Conservation (phyloP, 64 coral and sea anemone species). For the Montipora capricornis region DNA sequence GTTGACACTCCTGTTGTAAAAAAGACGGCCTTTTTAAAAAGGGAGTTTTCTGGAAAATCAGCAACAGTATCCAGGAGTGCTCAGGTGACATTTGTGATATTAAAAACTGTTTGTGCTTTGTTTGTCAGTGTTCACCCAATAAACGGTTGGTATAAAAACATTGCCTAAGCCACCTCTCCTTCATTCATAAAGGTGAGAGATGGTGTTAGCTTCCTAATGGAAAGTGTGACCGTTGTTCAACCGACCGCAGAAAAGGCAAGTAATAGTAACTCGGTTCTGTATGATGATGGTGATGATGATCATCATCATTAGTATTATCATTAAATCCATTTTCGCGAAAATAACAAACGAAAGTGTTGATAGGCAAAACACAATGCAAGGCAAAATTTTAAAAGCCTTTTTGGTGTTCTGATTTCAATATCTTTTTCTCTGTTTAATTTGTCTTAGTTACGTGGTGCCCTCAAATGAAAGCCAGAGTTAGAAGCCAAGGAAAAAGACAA, state of each 20-base stretch:
- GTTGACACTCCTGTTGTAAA: not conserved
- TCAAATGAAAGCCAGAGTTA: not conserved
- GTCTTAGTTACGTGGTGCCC: not conserved
- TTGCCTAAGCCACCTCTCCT: not conserved
- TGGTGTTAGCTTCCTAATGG: not conserved
- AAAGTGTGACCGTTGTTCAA: not conserved
- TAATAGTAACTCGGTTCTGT: not conserved
- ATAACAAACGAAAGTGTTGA: not conserved
- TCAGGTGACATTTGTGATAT: not conserved
- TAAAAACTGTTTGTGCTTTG: not conserved
- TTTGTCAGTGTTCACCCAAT: not conserved
- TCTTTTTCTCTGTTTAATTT: not conserved
- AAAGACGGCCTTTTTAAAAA: not conserved
- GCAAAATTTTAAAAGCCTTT: not conserved
- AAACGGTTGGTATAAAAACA: not conserved
- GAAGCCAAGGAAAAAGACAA: not conserved
- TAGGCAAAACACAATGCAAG: not conserved
- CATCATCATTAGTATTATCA: not conserved
- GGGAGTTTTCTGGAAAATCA: not conserved
- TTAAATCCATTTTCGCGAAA: not conserved
- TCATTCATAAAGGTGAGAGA: not conserved
- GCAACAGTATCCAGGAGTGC: not conserved
- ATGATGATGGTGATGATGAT: not conserved
- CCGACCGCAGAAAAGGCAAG: not conserved
- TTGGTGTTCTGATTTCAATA: not conserved